These are phyloP conservation scores for Toxotes lorentzi DNA, from an alignment of 2,797 vertebrate genomes.

Conservation along the genomic window DNA sequence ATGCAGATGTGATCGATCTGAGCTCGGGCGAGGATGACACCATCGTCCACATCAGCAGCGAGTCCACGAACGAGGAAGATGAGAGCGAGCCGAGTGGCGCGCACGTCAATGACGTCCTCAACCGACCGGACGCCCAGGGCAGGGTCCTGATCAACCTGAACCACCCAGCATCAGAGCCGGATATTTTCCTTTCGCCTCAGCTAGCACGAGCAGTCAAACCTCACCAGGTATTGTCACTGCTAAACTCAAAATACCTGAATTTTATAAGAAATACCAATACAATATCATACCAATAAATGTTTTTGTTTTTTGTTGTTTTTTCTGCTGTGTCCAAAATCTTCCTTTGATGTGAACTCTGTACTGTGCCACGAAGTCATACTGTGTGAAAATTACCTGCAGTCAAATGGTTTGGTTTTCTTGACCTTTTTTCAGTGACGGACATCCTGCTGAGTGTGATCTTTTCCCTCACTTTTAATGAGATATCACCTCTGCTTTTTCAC, in stretches of 20 bases:
- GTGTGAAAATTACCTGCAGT: neutral
- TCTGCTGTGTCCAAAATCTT: neutral
- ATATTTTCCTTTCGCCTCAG: slow-evolving; percentile 92
- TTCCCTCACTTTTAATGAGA: slow-evolving; percentile 5
- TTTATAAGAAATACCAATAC: neutral
- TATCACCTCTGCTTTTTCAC: neutral
- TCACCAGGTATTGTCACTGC: slow-evolving; percentile 88
- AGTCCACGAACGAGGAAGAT: slow-evolving; percentile 86
- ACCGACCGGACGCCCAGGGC: slow-evolving; percentile 89
- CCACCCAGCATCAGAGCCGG: slow-evolving; percentile 89
- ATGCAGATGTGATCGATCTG: slow-evolving; percentile 90
- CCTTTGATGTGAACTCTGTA: neutral
- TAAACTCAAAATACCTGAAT: neutral
- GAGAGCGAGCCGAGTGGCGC: slow-evolving; percentile 86
- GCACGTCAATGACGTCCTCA: slow-evolving; percentile 90
- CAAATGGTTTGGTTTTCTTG: neutral
- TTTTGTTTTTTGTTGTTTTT: neutral
- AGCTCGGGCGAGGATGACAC: slow-evolving; percentile 90
- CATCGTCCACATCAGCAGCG: slow-evolving; percentile 82
- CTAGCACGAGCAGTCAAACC: slow-evolving; percentile 93
- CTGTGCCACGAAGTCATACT: neutral
- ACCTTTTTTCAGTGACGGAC: neutral
- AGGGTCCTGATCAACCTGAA: slow-evolving; percentile 94
- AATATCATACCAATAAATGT: neutral
- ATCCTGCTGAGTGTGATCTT: neutral